A percentile compares a stretch with the other conserved stretches of the same genome.
Evolutionary conservation across 2,888 invertebrate species (phyloP).

Genomic region (Habroteleia sp.): DNA sequence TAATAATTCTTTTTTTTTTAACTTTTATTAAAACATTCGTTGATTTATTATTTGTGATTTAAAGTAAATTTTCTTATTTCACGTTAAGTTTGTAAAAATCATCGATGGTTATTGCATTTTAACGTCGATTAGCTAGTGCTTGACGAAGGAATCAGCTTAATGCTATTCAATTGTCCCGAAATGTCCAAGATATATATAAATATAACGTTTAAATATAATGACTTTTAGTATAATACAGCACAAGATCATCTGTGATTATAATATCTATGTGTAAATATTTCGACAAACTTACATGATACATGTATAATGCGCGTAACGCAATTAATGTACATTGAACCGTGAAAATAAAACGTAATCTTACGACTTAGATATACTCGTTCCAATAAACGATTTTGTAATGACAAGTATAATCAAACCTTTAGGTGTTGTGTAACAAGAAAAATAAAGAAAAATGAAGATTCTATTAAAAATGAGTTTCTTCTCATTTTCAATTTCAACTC

Average conservation of each 20-base stretch:
- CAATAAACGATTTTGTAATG: constrained; percentile 64
- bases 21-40: too few species aligned
- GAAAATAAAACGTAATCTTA: constrained; percentile 57
- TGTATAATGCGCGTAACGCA: constrained; percentile 62
- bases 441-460: constrained; percentile 60
- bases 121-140: too few species aligned
- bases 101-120: too few species aligned
- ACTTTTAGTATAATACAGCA: constrained; percentile 63
- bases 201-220: constrained; percentile 53
- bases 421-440: constrained; percentile 65
- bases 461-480: constrained; percentile 61
- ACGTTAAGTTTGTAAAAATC: not conserved
- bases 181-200: constrained; percentile 40
- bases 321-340: constrained; percentile 55
- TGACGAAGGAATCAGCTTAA: constrained; percentile 4
- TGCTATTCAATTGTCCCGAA: constrained; percentile 53
- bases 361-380: constrained; percentile 64
- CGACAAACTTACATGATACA: constrained; percentile 61
- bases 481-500: too few species aligned
- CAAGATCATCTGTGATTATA: constrained; percentile 66
- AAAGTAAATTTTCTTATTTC: too few species aligned
- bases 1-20: too few species aligned
- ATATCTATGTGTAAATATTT: constrained; percentile 65
- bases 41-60: too few species aligned
- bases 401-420: constrained; percentile 64